A percentile compares a stretch with the other conserved stretches of the same genome.
Conservation (phyloP, 2,797 vertebrate genomes). For the Sciaenops ocellatus region DNA sequence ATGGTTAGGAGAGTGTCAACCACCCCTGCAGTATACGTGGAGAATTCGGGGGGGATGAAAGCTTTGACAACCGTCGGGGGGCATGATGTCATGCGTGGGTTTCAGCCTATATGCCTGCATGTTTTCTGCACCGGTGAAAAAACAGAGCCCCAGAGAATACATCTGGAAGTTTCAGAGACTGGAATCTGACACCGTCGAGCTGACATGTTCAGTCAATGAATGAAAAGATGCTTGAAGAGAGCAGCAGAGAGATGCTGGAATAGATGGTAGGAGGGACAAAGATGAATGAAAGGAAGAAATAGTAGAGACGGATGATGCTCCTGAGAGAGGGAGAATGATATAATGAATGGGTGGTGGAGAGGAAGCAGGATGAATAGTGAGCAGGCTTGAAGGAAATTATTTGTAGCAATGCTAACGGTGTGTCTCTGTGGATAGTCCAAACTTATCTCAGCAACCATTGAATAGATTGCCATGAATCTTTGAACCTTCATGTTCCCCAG, state of each 20-base stretch:
- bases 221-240: conserved; percentile 37
- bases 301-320: conserved; percentile 43
- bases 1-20: conserved; percentile 46
- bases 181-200: conserved; percentile 64
- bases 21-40: conserved; percentile 35
- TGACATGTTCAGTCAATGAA: conserved; percentile 65
- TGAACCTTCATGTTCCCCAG: neutral
- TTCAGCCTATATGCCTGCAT: conserved; percentile 47
- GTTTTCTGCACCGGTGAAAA: conserved; percentile 63
- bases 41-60: conserved; percentile 62
- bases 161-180: conserved; percentile 73
- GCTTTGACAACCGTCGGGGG: conserved; percentile 65
- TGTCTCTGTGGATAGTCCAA: conserved; percentile 1
- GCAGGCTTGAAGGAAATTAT: neutral
- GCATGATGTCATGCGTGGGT: conserved; percentile 78
- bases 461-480: neutral
- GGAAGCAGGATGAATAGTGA: conserved; percentile 44
- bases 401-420: neutral
- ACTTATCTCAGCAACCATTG: conserved; percentile 14
- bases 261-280: conserved; percentile 31
- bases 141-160: conserved; percentile 68
- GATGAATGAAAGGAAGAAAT: conserved; percentile 58
- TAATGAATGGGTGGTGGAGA: conserved; percentile 46
- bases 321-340: conserved; percentile 29
- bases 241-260: conserved; percentile 41